Base-by-base conservation (phyloP, 1,140 invertebrate species). In the Heliconius nattereri region DNA sequence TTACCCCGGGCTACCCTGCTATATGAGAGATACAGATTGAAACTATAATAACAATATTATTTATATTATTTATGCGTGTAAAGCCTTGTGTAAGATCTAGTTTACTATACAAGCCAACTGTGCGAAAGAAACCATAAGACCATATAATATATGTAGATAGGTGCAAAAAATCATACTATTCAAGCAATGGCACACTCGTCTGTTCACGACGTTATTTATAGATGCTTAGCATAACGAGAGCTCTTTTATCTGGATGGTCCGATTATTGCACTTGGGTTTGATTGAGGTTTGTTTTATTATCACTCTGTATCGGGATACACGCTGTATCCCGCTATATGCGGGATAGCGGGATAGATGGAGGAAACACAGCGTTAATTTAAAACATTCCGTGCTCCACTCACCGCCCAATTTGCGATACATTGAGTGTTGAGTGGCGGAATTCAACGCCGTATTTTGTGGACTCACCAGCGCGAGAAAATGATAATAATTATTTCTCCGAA, bases 121-220 rank as follows among this genome's bases (percentile, higher is more conserved):
- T 23, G 20, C 54, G 9, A 57, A 20, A 9, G 3, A 57, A 23
- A n/a, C n/a, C n/a, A n/a, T n/a, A n/a, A n/a, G 60, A 29, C 60
- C 11, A 29, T 66, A 45, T 35, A 35, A 35, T 35, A 35, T 45
- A 45, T 66, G 26, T 66, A 29, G n/a, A 66, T 26, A 29, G 1
- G 1, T 66, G n/a, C 26, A 66, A 66, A 66, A 66, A 66, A 29
- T 16, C 26, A 29, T 29, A 66, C n/a, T 66, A 66, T 66, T 66
- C 60, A 66, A 66, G 23, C n/a, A 29, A 66, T 66, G 9, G 60
- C 60, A 29, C 60, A 66, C 60, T 66, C 60, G 60, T 29, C 60
- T 66, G 60, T 7, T 66, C 60, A 6, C 60, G 60, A 66, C 60
- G 60, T 66, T 66, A 29, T 66, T 66, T 66, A 66, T 66, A 8